Conservation (phyloP, 2,797 vertebrate genomes). For the Parotocinclus haroldoi region DNA sequence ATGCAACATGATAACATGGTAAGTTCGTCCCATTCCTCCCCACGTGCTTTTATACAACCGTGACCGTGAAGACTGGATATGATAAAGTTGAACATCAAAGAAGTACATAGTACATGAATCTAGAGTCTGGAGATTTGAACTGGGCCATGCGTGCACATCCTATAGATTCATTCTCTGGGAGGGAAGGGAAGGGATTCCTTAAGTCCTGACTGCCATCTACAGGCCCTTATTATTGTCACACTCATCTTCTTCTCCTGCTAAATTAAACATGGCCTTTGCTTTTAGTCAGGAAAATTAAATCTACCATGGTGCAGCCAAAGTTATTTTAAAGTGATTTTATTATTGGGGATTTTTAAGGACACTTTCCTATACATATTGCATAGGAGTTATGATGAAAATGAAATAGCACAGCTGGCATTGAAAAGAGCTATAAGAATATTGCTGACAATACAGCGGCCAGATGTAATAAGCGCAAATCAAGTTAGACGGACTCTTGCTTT, state of each 20-base stretch:
- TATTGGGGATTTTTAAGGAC: constrained; percentile 3
- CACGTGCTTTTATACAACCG: no score
- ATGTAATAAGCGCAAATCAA: constrained; percentile 17
- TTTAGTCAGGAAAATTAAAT: constrained; percentile 45
- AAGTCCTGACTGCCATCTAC: constrained; percentile 81
- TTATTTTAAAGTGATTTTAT: constrained; percentile 27
- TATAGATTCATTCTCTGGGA: constrained; percentile 19
- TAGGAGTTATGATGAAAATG: constrained; percentile 11
- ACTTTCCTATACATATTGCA: constrained; percentile 8
- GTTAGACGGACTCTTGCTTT: constrained; percentile 25
- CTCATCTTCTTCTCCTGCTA: constrained; percentile 49
- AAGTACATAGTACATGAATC: no score
- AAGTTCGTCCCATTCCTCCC: no score
- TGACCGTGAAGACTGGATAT: no score
- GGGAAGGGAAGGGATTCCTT: constrained; percentile 49
- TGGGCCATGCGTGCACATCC: no score
- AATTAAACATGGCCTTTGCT: constrained; percentile 67
- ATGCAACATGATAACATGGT: no score
- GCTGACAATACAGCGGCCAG: constrained; percentile 14
- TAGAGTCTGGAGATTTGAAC: no score
- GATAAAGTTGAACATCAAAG: no score
- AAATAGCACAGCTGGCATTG: constrained; percentile 23
- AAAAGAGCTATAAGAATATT: constrained; percentile 16
- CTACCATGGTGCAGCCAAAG: constrained; percentile 29
- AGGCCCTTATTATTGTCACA: constrained; percentile 56